These are phyloP conservation scores for Dilophus febrilis DNA, from an alignment of 2,888 invertebrate species.

Conservation along the genomic window DNA sequence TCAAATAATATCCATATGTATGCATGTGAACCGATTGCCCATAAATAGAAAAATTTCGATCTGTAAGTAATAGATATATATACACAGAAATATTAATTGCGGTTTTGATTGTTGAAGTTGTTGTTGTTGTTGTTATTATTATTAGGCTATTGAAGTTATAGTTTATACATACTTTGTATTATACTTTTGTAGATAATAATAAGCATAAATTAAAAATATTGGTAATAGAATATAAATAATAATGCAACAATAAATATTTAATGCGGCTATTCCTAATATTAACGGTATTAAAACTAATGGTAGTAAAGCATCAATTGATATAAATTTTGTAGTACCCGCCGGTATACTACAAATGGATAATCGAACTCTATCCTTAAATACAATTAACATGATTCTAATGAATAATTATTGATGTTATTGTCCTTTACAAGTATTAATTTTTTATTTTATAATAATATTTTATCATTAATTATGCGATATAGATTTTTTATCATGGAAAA, in stretches of 20 bases:
- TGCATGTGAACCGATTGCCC: slow-evolving; percentile 51
- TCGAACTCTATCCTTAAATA: slow-evolving; percentile 36
- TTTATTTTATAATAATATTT: no score
- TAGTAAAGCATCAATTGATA: slow-evolving; percentile 33
- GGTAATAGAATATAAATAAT: slow-evolving; percentile 21
- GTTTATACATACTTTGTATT: no score
- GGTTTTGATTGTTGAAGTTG: no score
- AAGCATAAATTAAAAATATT: slow-evolving; percentile 17
- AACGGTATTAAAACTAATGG: slow-evolving; percentile 34
- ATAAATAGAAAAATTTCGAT: slow-evolving; percentile 58
- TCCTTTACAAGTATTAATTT: no score
- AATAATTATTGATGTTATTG: no score
- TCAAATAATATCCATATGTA: slow-evolving; percentile 54
- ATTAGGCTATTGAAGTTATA: no score
- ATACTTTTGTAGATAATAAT: slow-evolving; percentile 10
- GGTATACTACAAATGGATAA: slow-evolving; percentile 39
- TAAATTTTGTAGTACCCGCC: slow-evolving; percentile 27
- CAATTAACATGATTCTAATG: slow-evolving; percentile 24
- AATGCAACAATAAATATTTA: slow-evolving; percentile 27
- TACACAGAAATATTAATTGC: background rate
- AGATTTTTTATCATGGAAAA: no score
- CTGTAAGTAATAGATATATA: slow-evolving; percentile 14
- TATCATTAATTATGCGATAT: no score
- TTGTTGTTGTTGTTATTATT: no score
- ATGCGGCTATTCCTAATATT: slow-evolving; percentile 31